Percentiles rank a stretch among this genome's conserved stretches.
These are phyloP conservation scores for Fistularia commersonii DNA, from an alignment of 2,797 vertebrate genomes.

Conservation along the genomic window DNA sequence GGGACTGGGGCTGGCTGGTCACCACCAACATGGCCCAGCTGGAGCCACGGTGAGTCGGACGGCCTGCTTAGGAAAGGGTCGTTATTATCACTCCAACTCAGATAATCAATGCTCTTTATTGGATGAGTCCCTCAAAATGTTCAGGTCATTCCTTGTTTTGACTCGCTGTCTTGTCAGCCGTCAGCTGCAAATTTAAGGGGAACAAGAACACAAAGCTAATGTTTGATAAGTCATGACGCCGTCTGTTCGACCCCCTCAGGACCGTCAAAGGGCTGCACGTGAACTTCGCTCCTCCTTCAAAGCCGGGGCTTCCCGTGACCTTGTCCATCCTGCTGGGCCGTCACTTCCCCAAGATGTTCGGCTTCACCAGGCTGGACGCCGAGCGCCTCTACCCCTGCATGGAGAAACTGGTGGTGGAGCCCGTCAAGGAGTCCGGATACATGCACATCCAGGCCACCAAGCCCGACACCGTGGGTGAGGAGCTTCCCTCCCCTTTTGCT, in stretches of 20 bases:
- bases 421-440: constrained; percentile 81
- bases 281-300: constrained; percentile 65
- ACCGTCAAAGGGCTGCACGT: constrained; percentile 82
- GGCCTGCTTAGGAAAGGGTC: background rate
- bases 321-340: constrained; percentile 75
- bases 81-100: background rate
- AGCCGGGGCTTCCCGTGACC: constrained; percentile 23
- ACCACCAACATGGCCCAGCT: constrained; percentile 85
- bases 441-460: constrained; percentile 90
- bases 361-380: constrained; percentile 74
- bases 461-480: constrained; percentile 85
- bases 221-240: no score
- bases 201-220: no score
- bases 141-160: no score
- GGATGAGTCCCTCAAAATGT: no score
- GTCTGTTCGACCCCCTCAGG: constrained; percentile 40
- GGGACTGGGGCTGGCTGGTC: constrained; percentile 84
- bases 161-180: no score
- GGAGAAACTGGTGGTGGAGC: constrained; percentile 67
- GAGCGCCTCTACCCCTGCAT: constrained; percentile 69
- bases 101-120: no score
- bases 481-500: background rate
- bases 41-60: constrained; percentile 77
- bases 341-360: constrained; percentile 78
- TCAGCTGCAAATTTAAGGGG: no score